These are phyloP conservation scores for Drosophila mimetica DNA, from an alignment of 2,888 invertebrate genomes.

Conservation along the genomic window DNA sequence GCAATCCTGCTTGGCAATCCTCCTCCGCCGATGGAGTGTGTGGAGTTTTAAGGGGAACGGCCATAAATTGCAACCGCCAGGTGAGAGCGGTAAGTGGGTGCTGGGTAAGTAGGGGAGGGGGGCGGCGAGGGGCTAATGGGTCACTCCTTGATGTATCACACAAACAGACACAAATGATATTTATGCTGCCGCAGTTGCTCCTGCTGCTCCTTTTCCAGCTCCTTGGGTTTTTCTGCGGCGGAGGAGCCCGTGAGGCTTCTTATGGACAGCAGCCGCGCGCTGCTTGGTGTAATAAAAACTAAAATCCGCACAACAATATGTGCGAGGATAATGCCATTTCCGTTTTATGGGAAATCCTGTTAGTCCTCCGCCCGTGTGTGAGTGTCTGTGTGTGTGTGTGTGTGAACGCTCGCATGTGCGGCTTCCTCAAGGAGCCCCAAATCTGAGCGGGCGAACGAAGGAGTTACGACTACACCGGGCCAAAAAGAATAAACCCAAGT, in stretches of 20 bases:
- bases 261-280: slow-evolving; percentile 67
- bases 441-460: slow-evolving; percentile 48
- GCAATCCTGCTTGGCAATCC: slow-evolving; percentile 14
- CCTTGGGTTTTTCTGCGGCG: neutral
- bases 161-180: slow-evolving; percentile 77
- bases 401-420: slow-evolving; percentile 41
- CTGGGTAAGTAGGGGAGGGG: neutral
- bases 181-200: slow-evolving; percentile 56
- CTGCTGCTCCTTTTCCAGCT: slow-evolving; percentile 18
- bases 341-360: slow-evolving; percentile 80
- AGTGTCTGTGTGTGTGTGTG: neutral
- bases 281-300: slow-evolving; percentile 76
- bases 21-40: slow-evolving; percentile 8
- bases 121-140: slow-evolving; percentile 34
- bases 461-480: slow-evolving; percentile 67
- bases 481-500: slow-evolving; percentile 46
- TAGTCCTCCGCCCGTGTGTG: slow-evolving; percentile 43
- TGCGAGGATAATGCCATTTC: slow-evolving; percentile 81
- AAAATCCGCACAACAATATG: slow-evolving; percentile 81
- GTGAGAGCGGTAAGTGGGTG: slow-evolving; percentile 54
- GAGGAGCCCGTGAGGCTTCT: slow-evolving; percentile 50
- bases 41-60: slow-evolving; percentile 70
- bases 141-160: slow-evolving; percentile 71
- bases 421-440: slow-evolving; percentile 61
- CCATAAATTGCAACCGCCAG: slow-evolving; percentile 77